Base-by-base conservation (phyloP, 1,140 invertebrate genomes). In the Glossosoma conforme region DNA sequence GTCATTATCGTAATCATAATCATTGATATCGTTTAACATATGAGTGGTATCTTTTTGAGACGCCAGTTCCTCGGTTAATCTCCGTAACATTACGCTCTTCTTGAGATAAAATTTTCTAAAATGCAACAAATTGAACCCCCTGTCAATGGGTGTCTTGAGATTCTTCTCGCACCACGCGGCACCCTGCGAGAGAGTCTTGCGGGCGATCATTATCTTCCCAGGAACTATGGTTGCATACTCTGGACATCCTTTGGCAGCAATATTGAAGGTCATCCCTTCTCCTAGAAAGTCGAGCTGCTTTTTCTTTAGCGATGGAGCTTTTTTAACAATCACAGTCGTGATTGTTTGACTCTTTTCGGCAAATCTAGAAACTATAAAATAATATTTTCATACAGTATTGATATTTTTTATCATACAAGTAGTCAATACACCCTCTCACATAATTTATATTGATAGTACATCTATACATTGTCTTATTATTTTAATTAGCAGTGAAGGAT, bases 1-100 rank as follows among this genome's bases (percentile, higher is more conserved):
- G 19, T 76, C 73, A 60, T 79, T 77, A 47, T 74, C 63, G 47
- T 76, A 75, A 61, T 79, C 67, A 51, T 77, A 77, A 41, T 72
- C 68, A 18, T 65, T 60, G 2, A 64, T 56, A 33, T 70, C 65
- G 20, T 66, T 60, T 2, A 54, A 33, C 0, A 60, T 32, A 14
- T 63, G 33, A 14, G 54, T 58, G 2, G 49, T 43, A 28, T 61
- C 51, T 44, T 52, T 53, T 28, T 60, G 10, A 36, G 54, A 25
- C 44, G 52, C 22, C 9, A 15, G 32, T 17, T 43, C 11, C 30
- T 47, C 44, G 20, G 55, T 53, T 1, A 25, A 30, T 1, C 41
- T 36, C 9, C 35, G 38, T 9, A 59, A 36, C 19, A 59, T 20
- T 3, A 52, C 36, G 24, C 28, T 52, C 32, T 59, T 33, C 24